Conservation (phyloP, 1,140 invertebrate genomes). For the Drosophila arawakana region DNA sequence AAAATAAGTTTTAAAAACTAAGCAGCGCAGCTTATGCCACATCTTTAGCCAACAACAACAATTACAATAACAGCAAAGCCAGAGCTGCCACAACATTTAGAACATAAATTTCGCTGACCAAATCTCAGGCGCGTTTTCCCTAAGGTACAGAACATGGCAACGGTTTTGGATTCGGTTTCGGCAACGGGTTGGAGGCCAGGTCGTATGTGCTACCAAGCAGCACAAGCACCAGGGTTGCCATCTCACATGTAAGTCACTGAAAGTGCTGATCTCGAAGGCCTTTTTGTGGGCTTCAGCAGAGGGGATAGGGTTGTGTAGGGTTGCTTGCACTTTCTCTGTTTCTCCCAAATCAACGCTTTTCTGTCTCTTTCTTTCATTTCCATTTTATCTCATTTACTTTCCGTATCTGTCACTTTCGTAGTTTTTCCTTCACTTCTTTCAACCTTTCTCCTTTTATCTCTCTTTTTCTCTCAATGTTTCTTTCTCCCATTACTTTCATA, state of each 20-base stretch:
- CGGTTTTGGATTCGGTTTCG: not conserved
- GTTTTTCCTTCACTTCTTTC: too few relatives aligned
- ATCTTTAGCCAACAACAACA: constrained; percentile 20
- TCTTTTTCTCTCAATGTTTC: too few relatives aligned
- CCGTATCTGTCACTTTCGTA: too few relatives aligned
- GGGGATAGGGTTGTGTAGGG: too few relatives aligned
- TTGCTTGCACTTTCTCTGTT: too few relatives aligned
- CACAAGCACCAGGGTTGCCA: constrained; percentile 20
- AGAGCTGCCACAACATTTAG: constrained; percentile 54
- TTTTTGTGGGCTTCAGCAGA: too few relatives aligned
- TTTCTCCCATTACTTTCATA: too few relatives aligned
- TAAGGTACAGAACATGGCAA: constrained; percentile 42
- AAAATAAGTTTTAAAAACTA: constrained; percentile 76
- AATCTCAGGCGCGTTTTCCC: constrained; percentile 65
- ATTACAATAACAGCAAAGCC: constrained; percentile 28
- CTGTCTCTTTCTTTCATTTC: too few relatives aligned
- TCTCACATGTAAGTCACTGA: not conserved
- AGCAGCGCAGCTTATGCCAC: constrained; percentile 69
- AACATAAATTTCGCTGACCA: constrained; percentile 73
- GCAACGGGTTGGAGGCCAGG: not conserved
- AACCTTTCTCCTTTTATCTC: too few relatives aligned
- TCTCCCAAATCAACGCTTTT: too few relatives aligned
- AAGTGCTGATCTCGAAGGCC: not conserved
- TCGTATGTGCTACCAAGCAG: not conserved
- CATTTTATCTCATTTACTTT: too few relatives aligned